phyloP scores from a whole-genome alignment of 2,888 invertebrate genomes.

The Agriopis marginaria region DNA sequence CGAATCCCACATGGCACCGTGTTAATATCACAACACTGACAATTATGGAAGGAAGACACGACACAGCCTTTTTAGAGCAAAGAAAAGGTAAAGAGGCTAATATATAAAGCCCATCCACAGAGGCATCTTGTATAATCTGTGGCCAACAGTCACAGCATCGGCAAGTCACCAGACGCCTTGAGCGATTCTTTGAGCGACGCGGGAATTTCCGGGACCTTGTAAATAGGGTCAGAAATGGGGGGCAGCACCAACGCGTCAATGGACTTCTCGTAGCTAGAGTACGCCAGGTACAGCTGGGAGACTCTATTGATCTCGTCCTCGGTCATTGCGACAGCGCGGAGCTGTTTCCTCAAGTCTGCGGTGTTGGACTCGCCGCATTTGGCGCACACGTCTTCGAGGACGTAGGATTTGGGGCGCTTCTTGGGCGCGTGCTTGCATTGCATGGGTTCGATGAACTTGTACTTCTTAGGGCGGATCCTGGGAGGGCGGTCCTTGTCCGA shows the following conservation, averaged over 20 bases:
- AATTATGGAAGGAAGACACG: constrained; percentile 39
- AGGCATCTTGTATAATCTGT: background rate
- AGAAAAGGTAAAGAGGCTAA: background rate
- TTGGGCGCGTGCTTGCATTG: constrained; percentile 64
- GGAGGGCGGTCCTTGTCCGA: constrained; percentile 60
- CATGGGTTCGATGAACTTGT: constrained; percentile 72
- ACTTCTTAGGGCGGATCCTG: constrained; percentile 58
- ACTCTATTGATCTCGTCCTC: constrained; percentile 74
- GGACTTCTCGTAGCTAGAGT: constrained; percentile 71
- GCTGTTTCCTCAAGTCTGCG: constrained; percentile 69
- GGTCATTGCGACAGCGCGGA: constrained; percentile 70
- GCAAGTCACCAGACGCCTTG: constrained; percentile 65
- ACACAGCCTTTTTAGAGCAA: constrained; percentile 14
- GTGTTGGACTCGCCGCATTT: constrained; percentile 73
- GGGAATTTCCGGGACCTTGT: constrained; percentile 73
- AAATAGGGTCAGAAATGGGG: constrained; percentile 76
- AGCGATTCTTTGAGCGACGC: constrained; percentile 65
- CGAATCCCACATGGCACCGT: constrained; percentile 61
- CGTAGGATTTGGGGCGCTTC: constrained; percentile 58
- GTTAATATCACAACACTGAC: constrained; percentile 57
- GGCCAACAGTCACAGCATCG: constrained; percentile 52
- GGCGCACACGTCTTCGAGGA: constrained; percentile 67
- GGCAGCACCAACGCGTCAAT: constrained; percentile 69
- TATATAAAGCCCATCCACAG: too few relatives aligned
- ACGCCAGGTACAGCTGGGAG: constrained; percentile 72